These are phyloP conservation scores for Pagetopsis macropterus DNA, from an alignment of 2,797 vertebrate genomes.

Conservation along the genomic window DNA sequence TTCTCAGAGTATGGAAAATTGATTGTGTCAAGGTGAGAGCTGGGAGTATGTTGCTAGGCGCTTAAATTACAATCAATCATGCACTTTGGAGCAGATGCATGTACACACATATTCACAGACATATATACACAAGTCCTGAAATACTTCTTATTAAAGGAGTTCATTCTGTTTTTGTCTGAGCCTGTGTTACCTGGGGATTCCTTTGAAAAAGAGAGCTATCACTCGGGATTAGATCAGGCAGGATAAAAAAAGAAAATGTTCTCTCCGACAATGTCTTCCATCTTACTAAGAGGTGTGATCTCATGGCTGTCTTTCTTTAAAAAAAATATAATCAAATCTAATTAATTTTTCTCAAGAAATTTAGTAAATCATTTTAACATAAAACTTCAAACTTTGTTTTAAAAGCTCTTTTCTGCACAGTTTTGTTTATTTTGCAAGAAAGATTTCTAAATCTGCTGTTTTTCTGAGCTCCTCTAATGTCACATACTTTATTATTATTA, in stretches of 20 bases:
- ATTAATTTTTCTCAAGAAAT: background rate
- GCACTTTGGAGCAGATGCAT: background rate
- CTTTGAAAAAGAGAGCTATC: background rate
- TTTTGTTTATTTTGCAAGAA: background rate
- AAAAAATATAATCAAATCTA: background rate
- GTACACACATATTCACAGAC: background rate
- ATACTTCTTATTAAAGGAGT: too few relatives aligned
- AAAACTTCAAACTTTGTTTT: too few relatives aligned
- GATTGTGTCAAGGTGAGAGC: constrained; percentile 55
- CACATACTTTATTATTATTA: too few relatives aligned
- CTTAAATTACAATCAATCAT: constrained; percentile 44
- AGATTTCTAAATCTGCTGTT: background rate
- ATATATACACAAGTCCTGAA: background rate
- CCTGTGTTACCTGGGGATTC: background rate
- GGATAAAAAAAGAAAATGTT: constrained; percentile 1
- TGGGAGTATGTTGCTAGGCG: constrained; percentile 20
- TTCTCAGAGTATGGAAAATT: constrained; percentile 31
- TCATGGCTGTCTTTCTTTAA: background rate
- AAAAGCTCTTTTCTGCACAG: too few relatives aligned
- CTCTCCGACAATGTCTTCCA: background rate
- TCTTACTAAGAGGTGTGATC: constrained; percentile 3
- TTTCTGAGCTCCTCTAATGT: background rate
- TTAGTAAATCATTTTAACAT: background rate
- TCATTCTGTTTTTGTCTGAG: background rate
- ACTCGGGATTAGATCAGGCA: background rate